Conservation (phyloP, 2,797 vertebrate genomes). For the Sternotherus odoratus region DNA sequence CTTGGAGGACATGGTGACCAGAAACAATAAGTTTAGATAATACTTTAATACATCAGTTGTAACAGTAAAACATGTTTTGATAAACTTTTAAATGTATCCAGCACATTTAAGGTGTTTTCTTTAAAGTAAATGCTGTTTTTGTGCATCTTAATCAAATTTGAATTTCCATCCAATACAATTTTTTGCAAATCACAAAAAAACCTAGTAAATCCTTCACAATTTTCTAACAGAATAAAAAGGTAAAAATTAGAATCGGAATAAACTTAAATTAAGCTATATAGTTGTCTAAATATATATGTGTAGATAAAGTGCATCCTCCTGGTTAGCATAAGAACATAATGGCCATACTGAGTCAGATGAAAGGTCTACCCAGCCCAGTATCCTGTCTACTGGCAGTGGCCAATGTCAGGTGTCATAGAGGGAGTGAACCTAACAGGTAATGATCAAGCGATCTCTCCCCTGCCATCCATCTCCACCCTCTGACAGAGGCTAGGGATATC, state of each 20-base stretch:
- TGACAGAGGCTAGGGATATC: too few species aligned
- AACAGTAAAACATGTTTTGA: not conserved
- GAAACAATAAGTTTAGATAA: not conserved
- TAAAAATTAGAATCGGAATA: not conserved
- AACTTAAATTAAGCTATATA: not conserved
- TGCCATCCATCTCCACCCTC: too few species aligned
- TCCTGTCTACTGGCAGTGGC: too few species aligned
- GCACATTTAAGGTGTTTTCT: not conserved
- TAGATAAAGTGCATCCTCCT: not conserved
- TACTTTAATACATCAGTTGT: not conserved
- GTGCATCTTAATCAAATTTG: not conserved
- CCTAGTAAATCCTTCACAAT: not conserved
- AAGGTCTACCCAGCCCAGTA: too few species aligned
- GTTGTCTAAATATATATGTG: not conserved
- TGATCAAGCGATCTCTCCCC: too few species aligned
- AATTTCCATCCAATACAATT: not conserved
- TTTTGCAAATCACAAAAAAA: not conserved
- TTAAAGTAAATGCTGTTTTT: not conserved
- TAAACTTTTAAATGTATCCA: not conserved
- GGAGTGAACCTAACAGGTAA: too few species aligned
- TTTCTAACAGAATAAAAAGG: not conserved
- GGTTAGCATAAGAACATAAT: too few species aligned
- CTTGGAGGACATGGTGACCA: not conserved
- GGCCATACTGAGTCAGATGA: too few species aligned
- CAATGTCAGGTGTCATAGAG: too few species aligned